Evolutionary conservation across 2,113 vertebrate genomes (phyloP).

Genomic region (Xyliphius kryptos): DNA sequence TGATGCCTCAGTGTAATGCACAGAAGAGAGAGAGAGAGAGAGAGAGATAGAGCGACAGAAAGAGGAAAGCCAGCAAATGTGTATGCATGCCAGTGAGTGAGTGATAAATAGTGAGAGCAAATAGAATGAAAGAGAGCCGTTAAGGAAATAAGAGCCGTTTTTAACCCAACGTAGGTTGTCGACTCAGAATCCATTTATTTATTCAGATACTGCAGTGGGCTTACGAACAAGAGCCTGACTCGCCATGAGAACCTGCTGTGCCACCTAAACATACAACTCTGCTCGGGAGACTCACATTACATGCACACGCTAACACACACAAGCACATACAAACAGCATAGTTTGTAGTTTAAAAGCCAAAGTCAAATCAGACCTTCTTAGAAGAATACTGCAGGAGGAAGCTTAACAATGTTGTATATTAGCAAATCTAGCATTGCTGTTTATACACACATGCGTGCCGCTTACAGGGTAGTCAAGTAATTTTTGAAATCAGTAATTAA

Average conservation of each 20-base stretch:
- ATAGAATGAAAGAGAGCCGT: slow-evolving; percentile 39
- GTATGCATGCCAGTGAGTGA: slow-evolving; percentile 10
- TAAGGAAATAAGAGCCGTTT: slow-evolving; percentile 61
- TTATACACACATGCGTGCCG: no score
- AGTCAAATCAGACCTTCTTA: no score
- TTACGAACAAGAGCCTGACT: slow-evolving; percentile 54
- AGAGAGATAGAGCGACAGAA: no score
- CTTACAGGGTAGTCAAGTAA: no score
- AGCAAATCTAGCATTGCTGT: no score
- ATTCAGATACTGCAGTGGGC: slow-evolving; percentile 60
- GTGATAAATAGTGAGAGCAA: slow-evolving; percentile 7
- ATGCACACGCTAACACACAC: no score
- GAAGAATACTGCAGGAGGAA: no score
- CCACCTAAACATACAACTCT: slow-evolving; percentile 32
- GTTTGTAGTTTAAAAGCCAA: no score
- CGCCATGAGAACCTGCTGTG: slow-evolving; percentile 50
- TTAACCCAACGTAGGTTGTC: slow-evolving; percentile 60
- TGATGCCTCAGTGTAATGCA: slow-evolving; percentile 51
- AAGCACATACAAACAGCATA: slow-evolving; percentile 26
- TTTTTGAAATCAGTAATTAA: no score
- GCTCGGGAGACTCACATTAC: slow-evolving; percentile 28
- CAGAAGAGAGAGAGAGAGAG: slow-evolving; percentile 24
- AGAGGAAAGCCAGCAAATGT: slow-evolving; percentile 9
- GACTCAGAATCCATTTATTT: slow-evolving; percentile 72
- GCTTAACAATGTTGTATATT: no score